Evolutionary conservation across 2,113 vertebrate genomes (phyloP), one percentile per base, ranked within the genome.

Genomic region (Perccottus glenii): DNA sequence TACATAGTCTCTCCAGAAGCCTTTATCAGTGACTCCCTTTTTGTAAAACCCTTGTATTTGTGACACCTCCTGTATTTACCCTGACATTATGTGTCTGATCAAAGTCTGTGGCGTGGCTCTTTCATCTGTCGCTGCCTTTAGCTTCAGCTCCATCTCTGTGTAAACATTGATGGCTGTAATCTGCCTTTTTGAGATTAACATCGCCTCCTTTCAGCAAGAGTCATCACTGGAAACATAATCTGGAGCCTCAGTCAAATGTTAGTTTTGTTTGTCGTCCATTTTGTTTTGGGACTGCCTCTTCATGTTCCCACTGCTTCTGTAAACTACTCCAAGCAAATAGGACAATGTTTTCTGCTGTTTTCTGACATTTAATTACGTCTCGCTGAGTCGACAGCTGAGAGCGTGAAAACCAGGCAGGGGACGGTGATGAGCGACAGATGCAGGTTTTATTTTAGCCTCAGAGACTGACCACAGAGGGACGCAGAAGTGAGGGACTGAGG

Each of bases 151-250:
- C 94, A 91, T 83, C 87, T 90, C 94, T 93, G 93, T 87, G 93
- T 38, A 93, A 94, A 95, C 94, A 94, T 93, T 93, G 93, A 92
- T 92, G 92, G 93, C 88, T 66, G 89, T 94, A 94, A 95, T 94
- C 93, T 94, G 90, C 88, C 88, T 73, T 81, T 81, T 86, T 80
- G 19, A 67, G 50, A 67, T 77, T 62, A 61, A 49, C 9, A 50
- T 57, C 42, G 32, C 19, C 62, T 47, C 55, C 16, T 50, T 32
- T 56, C 45, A 36, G 8, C 44, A 11, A 4, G 50, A 47, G 77
- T 62, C 64, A 70, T 68, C 77, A 70, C 76, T 68, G 81, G 64
- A 86, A 83, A 94, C 75, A 42, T 40, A 12, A 56, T 58, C 38
- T 43, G 90, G 93, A 94, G n/a, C n/a, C n/a, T n/a, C n/a, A n/a